Evolutionary conservation across 2,113 vertebrate genomes (phyloP).

Genomic region (Gallinago undulata): DNA sequence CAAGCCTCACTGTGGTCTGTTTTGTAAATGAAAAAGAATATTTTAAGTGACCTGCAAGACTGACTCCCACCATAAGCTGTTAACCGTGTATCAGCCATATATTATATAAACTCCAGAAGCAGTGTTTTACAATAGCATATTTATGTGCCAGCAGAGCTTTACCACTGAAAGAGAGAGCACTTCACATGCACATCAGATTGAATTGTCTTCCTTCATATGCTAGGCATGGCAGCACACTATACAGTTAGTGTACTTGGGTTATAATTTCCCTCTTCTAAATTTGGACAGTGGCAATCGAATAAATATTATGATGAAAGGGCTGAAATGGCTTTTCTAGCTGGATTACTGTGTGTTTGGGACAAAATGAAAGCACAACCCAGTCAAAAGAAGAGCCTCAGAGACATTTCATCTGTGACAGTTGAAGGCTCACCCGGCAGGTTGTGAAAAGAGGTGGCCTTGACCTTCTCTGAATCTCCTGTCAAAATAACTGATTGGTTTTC

Average conservation of each 20-base stretch:
- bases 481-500: slow-evolving; percentile 48
- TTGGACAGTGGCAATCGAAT: background rate
- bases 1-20: background rate
- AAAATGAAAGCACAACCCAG: background rate
- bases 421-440: background rate
- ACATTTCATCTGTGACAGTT: background rate
- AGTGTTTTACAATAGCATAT: background rate
- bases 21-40: background rate
- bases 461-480: slow-evolving; percentile 16
- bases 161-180: background rate
- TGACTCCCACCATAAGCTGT: background rate
- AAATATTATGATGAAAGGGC: background rate
- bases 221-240: background rate
- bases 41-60: background rate
- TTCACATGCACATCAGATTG: background rate
- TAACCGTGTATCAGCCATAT: fast-evolving
- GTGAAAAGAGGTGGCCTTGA: slow-evolving; percentile 38
- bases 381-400: background rate
- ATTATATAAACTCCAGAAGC: background rate
- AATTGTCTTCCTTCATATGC: background rate
- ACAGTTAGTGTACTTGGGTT: background rate
- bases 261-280: background rate
- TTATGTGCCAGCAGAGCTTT: background rate
- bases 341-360: background rate
- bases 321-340: background rate